Base-by-base conservation (phyloP, 2,888 invertebrate genomes). In the Cyaniris semiargus region DNA sequence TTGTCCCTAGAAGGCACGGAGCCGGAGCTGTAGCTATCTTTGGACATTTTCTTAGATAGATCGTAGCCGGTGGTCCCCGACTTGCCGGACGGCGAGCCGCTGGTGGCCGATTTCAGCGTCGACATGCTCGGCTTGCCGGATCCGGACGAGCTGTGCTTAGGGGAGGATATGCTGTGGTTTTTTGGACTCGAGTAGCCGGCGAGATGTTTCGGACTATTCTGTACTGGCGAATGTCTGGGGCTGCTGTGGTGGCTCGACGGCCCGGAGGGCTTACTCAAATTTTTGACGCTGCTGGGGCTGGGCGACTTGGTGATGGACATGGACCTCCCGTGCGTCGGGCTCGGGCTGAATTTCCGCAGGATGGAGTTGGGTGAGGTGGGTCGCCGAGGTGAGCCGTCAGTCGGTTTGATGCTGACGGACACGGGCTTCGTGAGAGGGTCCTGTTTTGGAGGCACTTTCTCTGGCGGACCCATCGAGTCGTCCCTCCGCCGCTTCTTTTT, bases 101-200 rank as follows among this genome's bases (percentile, higher is more conserved):
- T 95, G 0, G 96, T 95, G 0, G 97, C 97, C 58, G 96, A 97
- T 86, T 98, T 98, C 31, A 98, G 89, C 0, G 97, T 96, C 0
- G 97, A 97, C 97, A 98, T 97, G 84, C 97, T 97, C 0, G 98
- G 98, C 85, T 98, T 98, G 0, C 98, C 98, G 0, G 97, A 96
- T 78, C 96, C 95, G 0, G 96, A 95, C 34, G 96, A 95, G 82
- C 95, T 95, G 83, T 97, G 97, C 87, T 97, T 97, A 27, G 97
- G 97, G 21, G 97, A 97, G 18, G 96, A 96, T 23, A 96, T 96
- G 76, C 96, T 96, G 86, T 97, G 97, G 85, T 96, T 96, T 91
- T 97, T 97, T 82, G 96, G 97, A 88, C 96, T 96, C 77, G 96
- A 96, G 79, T 96, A 95, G 27, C 96, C 95, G 15, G 96, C 89